Evolutionary conservation across 2,888 invertebrate species (phyloP).

Genomic region (Slavum lentiscoides): DNA sequence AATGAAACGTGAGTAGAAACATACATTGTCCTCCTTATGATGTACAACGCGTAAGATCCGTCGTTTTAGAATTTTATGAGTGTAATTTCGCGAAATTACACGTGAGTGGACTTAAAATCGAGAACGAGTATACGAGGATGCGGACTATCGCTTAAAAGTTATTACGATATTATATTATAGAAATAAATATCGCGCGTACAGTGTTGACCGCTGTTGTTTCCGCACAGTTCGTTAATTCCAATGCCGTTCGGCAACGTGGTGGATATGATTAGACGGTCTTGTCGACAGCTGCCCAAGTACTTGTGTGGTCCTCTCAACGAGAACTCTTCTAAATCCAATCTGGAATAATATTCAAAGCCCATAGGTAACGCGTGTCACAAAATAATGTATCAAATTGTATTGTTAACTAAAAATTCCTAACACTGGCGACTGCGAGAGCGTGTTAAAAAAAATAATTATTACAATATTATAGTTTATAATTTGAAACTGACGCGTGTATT

Average conservation of each 20-base stretch:
- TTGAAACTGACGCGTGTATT: no score
- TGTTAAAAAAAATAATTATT: no score
- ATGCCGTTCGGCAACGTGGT: slow-evolving; percentile 52
- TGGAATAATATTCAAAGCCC: slow-evolving; percentile 18
- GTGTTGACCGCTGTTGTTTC: slow-evolving; percentile 54
- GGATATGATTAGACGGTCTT: slow-evolving; percentile 53
- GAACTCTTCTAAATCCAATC: slow-evolving; percentile 53
- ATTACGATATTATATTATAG: not conserved
- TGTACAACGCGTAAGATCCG: not conserved
- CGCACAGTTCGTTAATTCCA: slow-evolving; percentile 53
- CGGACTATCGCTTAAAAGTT: not conserved
- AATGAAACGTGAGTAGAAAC: slow-evolving; percentile 8
- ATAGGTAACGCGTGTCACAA: no score
- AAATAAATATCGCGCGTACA: slow-evolving; percentile 25
- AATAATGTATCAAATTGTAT: no score
- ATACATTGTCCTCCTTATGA: not conserved
- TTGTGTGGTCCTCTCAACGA: slow-evolving; percentile 53
- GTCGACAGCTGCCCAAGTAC: slow-evolving; percentile 53
- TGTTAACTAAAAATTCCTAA: no score
- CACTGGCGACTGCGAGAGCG: no score
- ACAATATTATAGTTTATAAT: no score
- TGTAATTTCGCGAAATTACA: not conserved
- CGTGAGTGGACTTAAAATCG: not conserved
- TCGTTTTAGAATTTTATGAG: not conserved
- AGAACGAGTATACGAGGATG: slow-evolving; percentile 9